Evolutionary conservation across 1,140 invertebrate species (phyloP).

Genomic region (Samia ricini): DNA sequence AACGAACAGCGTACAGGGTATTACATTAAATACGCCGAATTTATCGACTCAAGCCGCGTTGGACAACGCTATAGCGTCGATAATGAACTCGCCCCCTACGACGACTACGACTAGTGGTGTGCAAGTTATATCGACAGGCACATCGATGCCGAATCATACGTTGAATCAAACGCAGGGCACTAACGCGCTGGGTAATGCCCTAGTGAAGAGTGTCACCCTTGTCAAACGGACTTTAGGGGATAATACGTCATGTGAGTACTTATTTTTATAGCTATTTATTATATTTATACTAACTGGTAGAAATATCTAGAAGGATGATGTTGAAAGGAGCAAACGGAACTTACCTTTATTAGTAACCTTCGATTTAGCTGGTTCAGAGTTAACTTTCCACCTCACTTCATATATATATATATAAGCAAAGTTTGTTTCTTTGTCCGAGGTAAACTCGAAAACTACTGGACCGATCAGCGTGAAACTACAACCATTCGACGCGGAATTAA

Average conservation of each 20-base stretch:
- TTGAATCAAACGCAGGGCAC: conserved; percentile 26
- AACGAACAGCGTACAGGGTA: conserved; percentile 62
- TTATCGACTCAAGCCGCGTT: conserved; percentile 52
- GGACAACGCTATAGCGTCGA: conserved; percentile 62
- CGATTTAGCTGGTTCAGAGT: too few relatives aligned
- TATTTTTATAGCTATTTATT: conserved; percentile 7
- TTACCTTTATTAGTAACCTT: too few relatives aligned
- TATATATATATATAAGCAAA: too few relatives aligned
- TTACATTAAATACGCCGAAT: conserved; percentile 48
- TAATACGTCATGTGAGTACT: conserved; percentile 45
- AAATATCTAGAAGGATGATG: too few relatives aligned
- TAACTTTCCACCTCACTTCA: too few relatives aligned
- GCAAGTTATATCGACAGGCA: conserved; percentile 59
- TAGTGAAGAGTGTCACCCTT: conserved; percentile 59
- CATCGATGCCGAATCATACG: conserved; percentile 32
- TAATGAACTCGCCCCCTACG: conserved; percentile 54
- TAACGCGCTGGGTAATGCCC: conserved; percentile 37
- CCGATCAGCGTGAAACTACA: too few relatives aligned
- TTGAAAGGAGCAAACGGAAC: too few relatives aligned
- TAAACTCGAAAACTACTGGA: too few relatives aligned
- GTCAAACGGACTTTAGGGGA: conserved; percentile 58
- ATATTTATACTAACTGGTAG: too few relatives aligned
- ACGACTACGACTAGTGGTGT: conserved; percentile 40
- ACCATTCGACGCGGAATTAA: too few relatives aligned
- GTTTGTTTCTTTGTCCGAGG: too few relatives aligned